A percentile compares a stretch with the other conserved stretches of the same genome.
phyloP scores from a whole-genome alignment of 2,113 vertebrate species.

The Chaetodon trifascialis region DNA sequence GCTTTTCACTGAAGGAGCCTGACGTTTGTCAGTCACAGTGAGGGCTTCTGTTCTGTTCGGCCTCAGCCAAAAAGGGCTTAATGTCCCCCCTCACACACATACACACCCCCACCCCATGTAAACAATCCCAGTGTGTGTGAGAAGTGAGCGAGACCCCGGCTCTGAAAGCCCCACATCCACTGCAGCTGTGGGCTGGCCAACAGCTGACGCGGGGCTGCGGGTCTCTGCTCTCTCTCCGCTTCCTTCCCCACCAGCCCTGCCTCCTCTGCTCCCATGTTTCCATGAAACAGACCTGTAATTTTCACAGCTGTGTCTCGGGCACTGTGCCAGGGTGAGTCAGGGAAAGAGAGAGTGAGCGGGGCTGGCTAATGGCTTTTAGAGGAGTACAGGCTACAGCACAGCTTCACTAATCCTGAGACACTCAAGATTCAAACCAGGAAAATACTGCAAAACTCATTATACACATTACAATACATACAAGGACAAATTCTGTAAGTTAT shows the following conservation, averaged over 20 bases:
- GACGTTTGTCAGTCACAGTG: slow-evolving; percentile 71
- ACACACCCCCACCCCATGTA: slow-evolving; percentile 38
- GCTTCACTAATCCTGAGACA: slow-evolving; percentile 40
- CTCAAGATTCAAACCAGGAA: slow-evolving; percentile 30
- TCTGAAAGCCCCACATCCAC: slow-evolving; percentile 68
- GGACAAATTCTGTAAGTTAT: background rate
- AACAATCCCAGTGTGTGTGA: slow-evolving; percentile 77
- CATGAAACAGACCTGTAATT: slow-evolving; percentile 81
- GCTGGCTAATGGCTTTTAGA: slow-evolving; percentile 68
- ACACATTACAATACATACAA: slow-evolving; percentile 15
- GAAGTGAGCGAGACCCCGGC: slow-evolving; percentile 67
- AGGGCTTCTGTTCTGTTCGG: slow-evolving; percentile 74
- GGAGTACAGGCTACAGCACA: slow-evolving; percentile 32
- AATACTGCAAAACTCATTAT: slow-evolving; percentile 22
- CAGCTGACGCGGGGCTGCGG: slow-evolving; percentile 80
- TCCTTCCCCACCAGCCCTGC: slow-evolving; percentile 34
- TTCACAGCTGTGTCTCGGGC: slow-evolving; percentile 81
- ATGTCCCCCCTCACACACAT: slow-evolving; percentile 40
- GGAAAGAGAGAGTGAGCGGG: slow-evolving; percentile 32
- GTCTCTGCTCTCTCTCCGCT: slow-evolving; percentile 54
- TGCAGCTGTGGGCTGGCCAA: slow-evolving; percentile 80
- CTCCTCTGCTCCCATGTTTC: slow-evolving; percentile 68
- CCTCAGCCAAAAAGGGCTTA: slow-evolving; percentile 67
- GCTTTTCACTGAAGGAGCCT: slow-evolving; percentile 69
- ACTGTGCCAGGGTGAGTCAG: slow-evolving; percentile 61